Conservation (phyloP, 2,113 vertebrate genomes). For the Struthidea cinerea region DNA sequence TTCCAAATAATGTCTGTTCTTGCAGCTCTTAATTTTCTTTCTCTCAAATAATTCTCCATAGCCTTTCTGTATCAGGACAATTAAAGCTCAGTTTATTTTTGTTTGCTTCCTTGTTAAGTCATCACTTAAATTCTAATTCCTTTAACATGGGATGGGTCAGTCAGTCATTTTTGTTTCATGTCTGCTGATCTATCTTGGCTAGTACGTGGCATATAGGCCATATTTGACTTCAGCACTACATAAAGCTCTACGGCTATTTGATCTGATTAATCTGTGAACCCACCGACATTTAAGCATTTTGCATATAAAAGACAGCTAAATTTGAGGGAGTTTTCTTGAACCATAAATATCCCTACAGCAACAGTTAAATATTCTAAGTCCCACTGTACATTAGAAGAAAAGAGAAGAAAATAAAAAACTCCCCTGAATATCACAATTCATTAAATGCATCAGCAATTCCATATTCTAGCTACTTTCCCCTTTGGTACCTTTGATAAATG, state of each 20-base stretch:
- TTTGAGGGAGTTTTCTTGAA: background rate
- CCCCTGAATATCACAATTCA: background rate
- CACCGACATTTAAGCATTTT: background rate
- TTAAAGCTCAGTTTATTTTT: background rate
- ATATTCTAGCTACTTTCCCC: background rate
- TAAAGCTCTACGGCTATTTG: background rate
- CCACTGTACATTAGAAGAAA: background rate
- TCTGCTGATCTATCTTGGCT: background rate
- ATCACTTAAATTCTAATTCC: background rate
- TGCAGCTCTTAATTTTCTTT: background rate
- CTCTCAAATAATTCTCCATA: background rate
- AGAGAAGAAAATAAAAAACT: background rate
- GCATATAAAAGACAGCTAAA: background rate
- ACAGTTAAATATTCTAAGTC: background rate
- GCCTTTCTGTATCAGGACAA: background rate
- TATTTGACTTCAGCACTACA: background rate
- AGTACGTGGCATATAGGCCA: background rate
- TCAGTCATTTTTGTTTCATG: background rate
- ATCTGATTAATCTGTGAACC: background rate
- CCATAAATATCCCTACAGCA: background rate
- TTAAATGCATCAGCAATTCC: background rate
- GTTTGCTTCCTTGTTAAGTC: background rate
- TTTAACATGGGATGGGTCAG: background rate
- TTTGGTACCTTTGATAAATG: background rate
- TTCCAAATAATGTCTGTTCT: background rate